A percentile compares a stretch with the other conserved stretches of the same genome.
These are phyloP conservation scores for Thymallus thymallus DNA, from an alignment of 2,113 vertebrate genomes.

Conservation along the genomic window DNA sequence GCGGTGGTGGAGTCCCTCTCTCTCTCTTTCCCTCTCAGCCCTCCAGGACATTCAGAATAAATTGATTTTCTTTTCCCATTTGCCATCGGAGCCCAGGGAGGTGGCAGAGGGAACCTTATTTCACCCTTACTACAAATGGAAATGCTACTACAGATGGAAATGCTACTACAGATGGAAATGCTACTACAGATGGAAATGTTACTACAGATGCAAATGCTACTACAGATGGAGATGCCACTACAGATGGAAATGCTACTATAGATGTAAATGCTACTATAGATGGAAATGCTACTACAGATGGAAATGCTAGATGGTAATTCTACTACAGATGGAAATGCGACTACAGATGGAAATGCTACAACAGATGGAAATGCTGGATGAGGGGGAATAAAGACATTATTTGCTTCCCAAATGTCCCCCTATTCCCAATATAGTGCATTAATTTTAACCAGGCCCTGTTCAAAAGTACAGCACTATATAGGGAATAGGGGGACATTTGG, in stretches of 20 bases:
- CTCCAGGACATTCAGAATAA: slow-evolving; percentile 64
- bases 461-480: too few species aligned
- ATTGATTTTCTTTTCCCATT: slow-evolving; percentile 69
- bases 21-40: neutral
- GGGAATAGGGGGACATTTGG: too few species aligned
- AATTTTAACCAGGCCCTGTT: too few species aligned
- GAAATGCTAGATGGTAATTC: neutral
- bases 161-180: slow-evolving; percentile 20
- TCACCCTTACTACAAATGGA: slow-evolving; percentile 45
- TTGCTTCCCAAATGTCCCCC: too few species aligned
- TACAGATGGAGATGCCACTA: slow-evolving; percentile 27
- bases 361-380: neutral
- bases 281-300: slow-evolving; percentile 23
- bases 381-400: neutral
- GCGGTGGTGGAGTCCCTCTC: too few species aligned
- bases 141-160: slow-evolving; percentile 22
- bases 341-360: slow-evolving; percentile 34
- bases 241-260: slow-evolving; percentile 24
- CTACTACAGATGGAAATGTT: slow-evolving; percentile 24
- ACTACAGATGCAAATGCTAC: slow-evolving; percentile 34
- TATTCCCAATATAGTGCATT: too few species aligned
- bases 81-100: slow-evolving; percentile 32
- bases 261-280: slow-evolving; percentile 24
- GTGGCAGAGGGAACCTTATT: slow-evolving; percentile 58
- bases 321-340: slow-evolving; percentile 27